Evolutionary conservation across 2,797 vertebrate species (phyloP).

Genomic region (Chrosomus eos): DNA sequence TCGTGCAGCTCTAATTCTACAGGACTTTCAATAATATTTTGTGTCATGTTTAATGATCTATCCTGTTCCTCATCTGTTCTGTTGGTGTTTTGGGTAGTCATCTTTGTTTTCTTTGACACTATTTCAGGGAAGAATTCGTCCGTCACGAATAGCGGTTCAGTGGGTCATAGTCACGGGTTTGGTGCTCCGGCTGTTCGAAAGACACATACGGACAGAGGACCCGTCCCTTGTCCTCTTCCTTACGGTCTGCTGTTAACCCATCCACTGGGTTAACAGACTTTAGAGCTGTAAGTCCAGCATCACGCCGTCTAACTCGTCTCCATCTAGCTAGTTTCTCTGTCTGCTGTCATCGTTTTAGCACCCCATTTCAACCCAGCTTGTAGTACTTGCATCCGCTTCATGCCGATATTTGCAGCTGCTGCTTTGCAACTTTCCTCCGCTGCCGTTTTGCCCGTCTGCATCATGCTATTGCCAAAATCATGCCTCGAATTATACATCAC

Average conservation of each 20-base stretch:
- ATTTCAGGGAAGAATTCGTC: conserved; percentile 47
- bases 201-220: conserved; percentile 1
- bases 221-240: conserved; percentile 36
- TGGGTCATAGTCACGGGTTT: conserved; percentile 16
- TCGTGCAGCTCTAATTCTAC: not conserved
- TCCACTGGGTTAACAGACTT: conserved; percentile 43
- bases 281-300: conserved; percentile 54
- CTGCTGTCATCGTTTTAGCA: not conserved
- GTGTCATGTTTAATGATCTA: not conserved
- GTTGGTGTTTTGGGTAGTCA: conserved; percentile 19
- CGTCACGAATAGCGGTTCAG: conserved; percentile 16
- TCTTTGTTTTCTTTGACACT: conserved; percentile 47
- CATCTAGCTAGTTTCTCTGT: conserved; percentile 26
- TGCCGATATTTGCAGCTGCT: not conserved
- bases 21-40: not conserved
- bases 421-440: not conserved
- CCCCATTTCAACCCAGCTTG: not conserved
- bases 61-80: not conserved
- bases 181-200: conserved; percentile 7
- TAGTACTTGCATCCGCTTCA: not conserved
- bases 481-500: too few relatives aligned
- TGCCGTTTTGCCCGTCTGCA: not conserved
- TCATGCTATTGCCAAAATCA: not conserved
- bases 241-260: conserved; percentile 22
- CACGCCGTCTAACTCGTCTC: conserved; percentile 4